Base-by-base conservation (phyloP, 2,797 vertebrate species). In the Naso thynnoides region DNA sequence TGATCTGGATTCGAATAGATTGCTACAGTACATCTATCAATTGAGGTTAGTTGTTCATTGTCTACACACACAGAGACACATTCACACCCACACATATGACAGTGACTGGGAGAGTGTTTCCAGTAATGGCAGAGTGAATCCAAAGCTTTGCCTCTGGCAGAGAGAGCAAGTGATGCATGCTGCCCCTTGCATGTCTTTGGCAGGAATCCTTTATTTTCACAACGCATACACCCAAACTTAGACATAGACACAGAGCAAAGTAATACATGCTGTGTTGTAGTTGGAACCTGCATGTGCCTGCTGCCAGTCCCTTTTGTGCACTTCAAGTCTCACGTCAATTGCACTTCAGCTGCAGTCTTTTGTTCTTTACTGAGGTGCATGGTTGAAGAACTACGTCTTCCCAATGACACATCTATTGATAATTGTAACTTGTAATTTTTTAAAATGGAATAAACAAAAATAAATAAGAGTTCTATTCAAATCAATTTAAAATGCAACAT, bases 131-230 rank as follows among this genome's bases (percentile, higher is more conserved):
- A 64, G 66, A 83, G 76, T 55, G 52, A 82, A 62, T 87, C 73
- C 61, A 79, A 79, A 78, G 78, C 67, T 83, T 81, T 69, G 81
- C 81, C 83, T 24, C 39, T 73, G 81, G 79, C 89, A 87, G 78
- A 84, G 68, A 77, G 73, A 89, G 72, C 77, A 80, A 88, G 78
- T 84, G 76, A 78, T 86, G 93, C 89, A 94, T 89, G 90, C 65
- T 57, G 74, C 83, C 79, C 70, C 64, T 85, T 73, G 88, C 90
- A 89, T 90, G 85, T 86, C 78, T 88, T 67, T 81, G 61, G 44
- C 65, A 85, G 70, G 61, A 73, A 71, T 55, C 42, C 18, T 81
- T 84, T 79, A 60, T 79, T 85, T 79, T 73, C 48, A 76, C 73
- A 59, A 53, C 60, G 59, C 57, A 66, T 33, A 38, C 8, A 60